Evolutionary conservation across 2,113 vertebrate genomes (phyloP).

Genomic region (Hemiprocne comata): DNA sequence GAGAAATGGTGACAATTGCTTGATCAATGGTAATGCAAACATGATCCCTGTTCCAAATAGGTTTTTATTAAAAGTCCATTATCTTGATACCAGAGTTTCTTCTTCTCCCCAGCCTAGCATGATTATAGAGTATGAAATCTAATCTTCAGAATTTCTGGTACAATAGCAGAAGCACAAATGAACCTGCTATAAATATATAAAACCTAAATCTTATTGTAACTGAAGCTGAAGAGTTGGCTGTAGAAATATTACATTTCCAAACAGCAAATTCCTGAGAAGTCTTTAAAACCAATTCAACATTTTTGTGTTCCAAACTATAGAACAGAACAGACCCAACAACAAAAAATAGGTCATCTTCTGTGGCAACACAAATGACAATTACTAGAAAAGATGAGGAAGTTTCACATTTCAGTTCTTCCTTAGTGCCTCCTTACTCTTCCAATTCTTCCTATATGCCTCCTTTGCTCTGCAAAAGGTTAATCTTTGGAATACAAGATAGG

Average conservation of each 20-base stretch:
- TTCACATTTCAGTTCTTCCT: not conserved
- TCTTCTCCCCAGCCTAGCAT: not conserved
- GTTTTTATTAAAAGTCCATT: not conserved
- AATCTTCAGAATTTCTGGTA: not conserved
- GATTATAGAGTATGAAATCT: not conserved
- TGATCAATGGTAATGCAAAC: not conserved
- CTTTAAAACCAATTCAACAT: not conserved
- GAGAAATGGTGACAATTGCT: not conserved
- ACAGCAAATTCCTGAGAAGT: not conserved
- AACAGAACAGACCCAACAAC: not conserved
- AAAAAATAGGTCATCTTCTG: not conserved
- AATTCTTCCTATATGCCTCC: fast-evolving
- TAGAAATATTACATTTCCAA: not conserved
- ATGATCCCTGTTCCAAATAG: not conserved
- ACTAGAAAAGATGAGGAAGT: not conserved
- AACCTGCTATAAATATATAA: not conserved
- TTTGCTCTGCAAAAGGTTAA: not conserved
- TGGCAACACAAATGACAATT: not conserved
- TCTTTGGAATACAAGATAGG: not conserved
- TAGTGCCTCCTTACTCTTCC: not conserved
- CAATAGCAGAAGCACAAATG: not conserved
- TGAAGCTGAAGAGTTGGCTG: not conserved
- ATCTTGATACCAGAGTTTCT: not conserved
- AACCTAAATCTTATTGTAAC: not conserved
- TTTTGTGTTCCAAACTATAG: not conserved